A percentile compares a stretch with the other conserved stretches of the same genome.
Conservation (phyloP, 2,888 invertebrate species). For the Neocrepidodera transversa region DNA sequence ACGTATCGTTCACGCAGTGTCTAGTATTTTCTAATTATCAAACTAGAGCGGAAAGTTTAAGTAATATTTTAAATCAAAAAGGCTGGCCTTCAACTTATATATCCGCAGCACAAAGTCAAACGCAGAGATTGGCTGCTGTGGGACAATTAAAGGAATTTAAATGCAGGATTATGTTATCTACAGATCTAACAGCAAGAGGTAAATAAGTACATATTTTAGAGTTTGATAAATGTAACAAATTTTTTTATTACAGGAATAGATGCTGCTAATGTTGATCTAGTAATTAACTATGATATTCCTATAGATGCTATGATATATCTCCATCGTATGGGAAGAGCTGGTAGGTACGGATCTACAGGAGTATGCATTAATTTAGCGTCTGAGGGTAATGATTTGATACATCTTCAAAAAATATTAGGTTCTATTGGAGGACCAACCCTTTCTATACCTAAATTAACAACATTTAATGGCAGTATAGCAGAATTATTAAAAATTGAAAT, state of each 20-base stretch:
- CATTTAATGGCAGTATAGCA: constrained; percentile 46
- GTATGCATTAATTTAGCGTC: constrained; percentile 77
- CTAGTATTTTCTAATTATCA: constrained; percentile 91
- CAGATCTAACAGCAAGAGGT: constrained; percentile 91
- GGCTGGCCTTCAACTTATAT: constrained; percentile 84
- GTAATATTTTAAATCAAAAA: constrained; percentile 71
- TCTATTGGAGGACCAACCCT: constrained; percentile 65
- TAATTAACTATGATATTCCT: constrained; percentile 92
- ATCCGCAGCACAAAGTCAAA: constrained; percentile 81
- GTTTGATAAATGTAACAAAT: background rate
- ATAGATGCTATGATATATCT: constrained; percentile 82
- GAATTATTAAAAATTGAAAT: constrained; percentile 52
- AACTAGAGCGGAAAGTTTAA: constrained; percentile 80
- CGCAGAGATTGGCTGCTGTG: constrained; percentile 76
- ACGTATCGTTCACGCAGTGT: constrained; percentile 85
- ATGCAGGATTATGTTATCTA: constrained; percentile 86
- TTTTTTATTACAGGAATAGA: constrained; percentile 68
- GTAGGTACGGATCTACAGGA: constrained; percentile 89
- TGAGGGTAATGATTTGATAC: constrained; percentile 68
- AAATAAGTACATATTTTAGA: background rate
- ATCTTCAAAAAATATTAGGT: constrained; percentile 66
- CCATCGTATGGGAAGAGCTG: constrained; percentile 95
- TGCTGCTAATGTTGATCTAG: constrained; percentile 89
- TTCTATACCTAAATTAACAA: constrained; percentile 62
- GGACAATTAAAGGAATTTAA: constrained; percentile 79